Conservation (phyloP, 2,113 vertebrate species). For the Callithrix jacchus region DNA sequence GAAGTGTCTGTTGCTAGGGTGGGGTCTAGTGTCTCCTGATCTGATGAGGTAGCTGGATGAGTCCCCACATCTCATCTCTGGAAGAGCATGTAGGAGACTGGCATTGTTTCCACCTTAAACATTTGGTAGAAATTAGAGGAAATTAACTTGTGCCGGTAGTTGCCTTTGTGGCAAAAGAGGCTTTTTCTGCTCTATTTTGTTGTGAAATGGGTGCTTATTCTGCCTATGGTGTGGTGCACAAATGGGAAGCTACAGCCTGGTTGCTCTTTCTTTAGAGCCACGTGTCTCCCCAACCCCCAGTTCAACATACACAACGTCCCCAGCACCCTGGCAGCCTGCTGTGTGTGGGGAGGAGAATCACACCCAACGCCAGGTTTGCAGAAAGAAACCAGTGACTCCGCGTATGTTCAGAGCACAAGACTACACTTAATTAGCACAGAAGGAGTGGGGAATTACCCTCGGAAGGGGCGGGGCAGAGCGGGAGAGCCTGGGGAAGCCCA, state of each 20-base stretch:
- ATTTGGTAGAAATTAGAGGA: not conserved
- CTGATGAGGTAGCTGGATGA: fast-evolving
- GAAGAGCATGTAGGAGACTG: not conserved
- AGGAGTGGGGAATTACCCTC: not conserved
- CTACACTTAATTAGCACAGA: not conserved
- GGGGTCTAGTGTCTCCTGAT: not conserved
- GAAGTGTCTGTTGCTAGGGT: no score
- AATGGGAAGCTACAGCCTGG: not conserved
- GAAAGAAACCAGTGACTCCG: no score
- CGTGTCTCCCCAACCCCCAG: not conserved
- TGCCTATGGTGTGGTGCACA: not conserved
- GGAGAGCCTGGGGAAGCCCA: not conserved
- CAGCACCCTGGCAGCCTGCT: not conserved
- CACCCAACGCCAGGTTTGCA: not conserved
- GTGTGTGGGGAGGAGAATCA: no score
- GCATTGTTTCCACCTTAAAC: not conserved
- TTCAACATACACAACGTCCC: not conserved
- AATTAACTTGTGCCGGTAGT: not conserved
- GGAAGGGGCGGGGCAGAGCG: fast-evolving
- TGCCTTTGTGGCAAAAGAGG: not conserved
- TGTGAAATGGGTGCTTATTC: not conserved
- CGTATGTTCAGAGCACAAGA: no score
- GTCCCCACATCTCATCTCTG: not conserved
- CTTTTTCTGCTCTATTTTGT: not conserved
- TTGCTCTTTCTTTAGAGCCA: not conserved